These are phyloP conservation scores for Glaucomys volans DNA, from an alignment of 2,113 vertebrate species.

Conservation along the genomic window DNA sequence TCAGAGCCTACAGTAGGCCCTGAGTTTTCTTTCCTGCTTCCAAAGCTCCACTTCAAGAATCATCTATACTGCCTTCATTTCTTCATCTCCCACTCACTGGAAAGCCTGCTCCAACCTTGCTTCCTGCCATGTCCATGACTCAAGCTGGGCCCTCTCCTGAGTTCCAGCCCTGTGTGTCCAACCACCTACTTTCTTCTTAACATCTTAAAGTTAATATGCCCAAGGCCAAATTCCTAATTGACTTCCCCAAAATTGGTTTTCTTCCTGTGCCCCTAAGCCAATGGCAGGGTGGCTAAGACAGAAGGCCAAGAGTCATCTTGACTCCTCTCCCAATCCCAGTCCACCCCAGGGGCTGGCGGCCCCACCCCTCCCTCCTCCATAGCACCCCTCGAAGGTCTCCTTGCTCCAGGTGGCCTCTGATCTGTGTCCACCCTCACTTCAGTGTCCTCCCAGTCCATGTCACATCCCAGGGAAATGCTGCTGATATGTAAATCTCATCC, in stretches of 20 bases:
- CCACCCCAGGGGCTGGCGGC: background rate
- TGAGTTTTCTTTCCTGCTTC: background rate
- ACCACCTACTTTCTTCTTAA: background rate
- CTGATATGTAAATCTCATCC: background rate
- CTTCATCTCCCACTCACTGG: background rate
- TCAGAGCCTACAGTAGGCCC: background rate
- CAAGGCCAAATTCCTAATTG: background rate
- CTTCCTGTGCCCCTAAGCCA: conserved; percentile 3
- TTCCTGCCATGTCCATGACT: background rate
- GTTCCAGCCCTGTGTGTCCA: background rate
- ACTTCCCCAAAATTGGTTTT: background rate
- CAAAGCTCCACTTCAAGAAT: background rate
- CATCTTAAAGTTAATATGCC: background rate
- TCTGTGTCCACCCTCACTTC: background rate
- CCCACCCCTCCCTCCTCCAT: background rate
- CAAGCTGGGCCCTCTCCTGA: background rate
- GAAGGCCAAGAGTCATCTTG: background rate
- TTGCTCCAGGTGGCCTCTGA: background rate
- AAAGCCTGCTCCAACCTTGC: background rate
- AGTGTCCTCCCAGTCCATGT: background rate
- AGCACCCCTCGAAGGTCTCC: background rate
- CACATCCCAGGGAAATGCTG: background rate
- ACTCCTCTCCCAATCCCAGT: background rate
- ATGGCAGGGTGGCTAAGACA: background rate
- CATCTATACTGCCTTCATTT: background rate